A percentile compares a stretch with the other conserved stretches of the same genome.
Evolutionary conservation across 2,888 invertebrate species (phyloP).

Genomic region (Philaethria dido): DNA sequence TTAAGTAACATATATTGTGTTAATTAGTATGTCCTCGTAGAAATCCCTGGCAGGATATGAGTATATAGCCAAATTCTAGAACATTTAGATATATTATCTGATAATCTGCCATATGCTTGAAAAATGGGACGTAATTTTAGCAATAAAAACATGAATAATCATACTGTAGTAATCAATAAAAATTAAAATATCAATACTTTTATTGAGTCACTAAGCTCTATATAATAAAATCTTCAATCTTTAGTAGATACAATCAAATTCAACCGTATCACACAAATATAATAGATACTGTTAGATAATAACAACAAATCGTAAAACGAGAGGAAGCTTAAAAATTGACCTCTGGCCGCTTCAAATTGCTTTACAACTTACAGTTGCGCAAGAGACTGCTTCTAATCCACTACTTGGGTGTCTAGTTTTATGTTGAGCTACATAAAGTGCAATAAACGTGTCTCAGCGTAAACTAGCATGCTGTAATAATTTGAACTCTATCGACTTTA

Average conservation of each 20-base stretch:
- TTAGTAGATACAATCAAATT: constrained; percentile 39
- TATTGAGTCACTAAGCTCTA: constrained; percentile 17
- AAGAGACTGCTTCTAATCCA: constrained; percentile 72
- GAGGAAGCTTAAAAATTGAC: constrained; percentile 68
- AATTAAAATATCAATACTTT: constrained; percentile 7
- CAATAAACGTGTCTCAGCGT: constrained; percentile 58
- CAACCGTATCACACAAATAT: constrained; percentile 40
- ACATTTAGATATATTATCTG: too few species aligned
- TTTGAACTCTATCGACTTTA: constrained; percentile 51
- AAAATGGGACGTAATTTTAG: background rate
- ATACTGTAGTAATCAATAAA: constrained; percentile 13
- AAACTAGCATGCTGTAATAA: constrained; percentile 29
- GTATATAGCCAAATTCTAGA: too few species aligned
- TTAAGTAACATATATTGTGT: too few species aligned
- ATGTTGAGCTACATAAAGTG: constrained; percentile 68
- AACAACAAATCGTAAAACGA: constrained; percentile 77
- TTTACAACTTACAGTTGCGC: constrained; percentile 65
- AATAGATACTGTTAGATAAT: constrained; percentile 67
- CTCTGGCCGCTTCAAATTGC: constrained; percentile 55
- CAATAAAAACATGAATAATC: constrained; percentile 11
- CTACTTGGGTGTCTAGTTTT: constrained; percentile 82
- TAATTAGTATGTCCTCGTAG: too few species aligned
- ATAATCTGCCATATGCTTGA: background rate
- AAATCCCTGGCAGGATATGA: too few species aligned
- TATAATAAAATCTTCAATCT: constrained; percentile 33